phyloP scores from a whole-genome alignment of 2,888 invertebrate species.

The Polyploca ridens region DNA sequence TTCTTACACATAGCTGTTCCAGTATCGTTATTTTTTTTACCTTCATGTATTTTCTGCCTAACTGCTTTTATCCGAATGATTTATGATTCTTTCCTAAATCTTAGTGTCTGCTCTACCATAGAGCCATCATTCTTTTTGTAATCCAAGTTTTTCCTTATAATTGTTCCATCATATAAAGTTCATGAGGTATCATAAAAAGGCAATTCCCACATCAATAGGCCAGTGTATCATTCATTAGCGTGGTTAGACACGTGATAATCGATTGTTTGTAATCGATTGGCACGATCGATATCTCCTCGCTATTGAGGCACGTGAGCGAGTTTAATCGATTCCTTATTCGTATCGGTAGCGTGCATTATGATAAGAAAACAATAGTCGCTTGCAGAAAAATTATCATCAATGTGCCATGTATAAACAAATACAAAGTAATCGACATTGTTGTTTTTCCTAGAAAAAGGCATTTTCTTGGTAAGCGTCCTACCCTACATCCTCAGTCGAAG shows the following conservation, averaged over 20 bases:
- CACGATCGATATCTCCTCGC: conserved; percentile 25
- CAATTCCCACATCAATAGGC: conserved; percentile 12
- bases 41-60: too few relatives aligned
- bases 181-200: conserved; percentile 3
- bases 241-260: conserved; percentile 12
- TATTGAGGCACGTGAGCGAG: conserved; percentile 23
- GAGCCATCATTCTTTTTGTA: neutral
- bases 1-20: neutral
- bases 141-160: too few relatives aligned
- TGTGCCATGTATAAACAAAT: too few relatives aligned
- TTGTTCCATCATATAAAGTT: neutral
- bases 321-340: conserved; percentile 7
- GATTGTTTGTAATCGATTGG: conserved; percentile 23
- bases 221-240: conserved; percentile 9
- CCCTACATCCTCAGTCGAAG: too few relatives aligned
- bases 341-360: neutral
- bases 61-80: too few relatives aligned
- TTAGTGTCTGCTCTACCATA: too few relatives aligned
- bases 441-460: neutral
- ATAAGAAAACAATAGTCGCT: conserved; percentile 7
- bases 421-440: neutral
- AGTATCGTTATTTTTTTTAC: too few relatives aligned
- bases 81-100: too few relatives aligned
- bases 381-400: neutral
- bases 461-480: too few relatives aligned